These are phyloP conservation scores for Ceyx cyanopectus DNA, from an alignment of 2,113 vertebrate species.

Conservation along the genomic window DNA sequence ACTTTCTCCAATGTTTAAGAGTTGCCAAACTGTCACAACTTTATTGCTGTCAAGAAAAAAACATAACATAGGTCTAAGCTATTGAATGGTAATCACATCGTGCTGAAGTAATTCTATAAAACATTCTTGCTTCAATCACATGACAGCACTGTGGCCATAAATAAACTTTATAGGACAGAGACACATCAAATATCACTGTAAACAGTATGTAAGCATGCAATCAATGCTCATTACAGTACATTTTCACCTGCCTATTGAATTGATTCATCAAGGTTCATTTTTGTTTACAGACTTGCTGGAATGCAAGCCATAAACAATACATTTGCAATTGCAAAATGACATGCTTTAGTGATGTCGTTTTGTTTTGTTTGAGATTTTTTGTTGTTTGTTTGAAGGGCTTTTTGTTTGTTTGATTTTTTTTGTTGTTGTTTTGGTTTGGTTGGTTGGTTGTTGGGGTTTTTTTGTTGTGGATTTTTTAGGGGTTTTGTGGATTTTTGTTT, in stretches of 20 bases:
- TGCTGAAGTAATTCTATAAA: neutral
- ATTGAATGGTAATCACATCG: neutral
- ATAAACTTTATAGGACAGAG: conserved; percentile 4
- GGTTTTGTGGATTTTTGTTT: no score
- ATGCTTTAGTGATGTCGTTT: accelerated
- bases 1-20: no score
- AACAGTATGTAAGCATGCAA: conserved; percentile 16
- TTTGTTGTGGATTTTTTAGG: no score
- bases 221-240: conserved; percentile 18
- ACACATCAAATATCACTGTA: neutral
- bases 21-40: neutral
- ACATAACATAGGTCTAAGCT: neutral
- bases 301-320: neutral
- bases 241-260: neutral
- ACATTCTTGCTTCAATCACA: neutral
- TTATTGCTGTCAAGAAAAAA: neutral
- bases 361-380: neutral
- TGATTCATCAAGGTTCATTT: conserved; percentile 29
- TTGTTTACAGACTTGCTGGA: neutral
- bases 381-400: no score
- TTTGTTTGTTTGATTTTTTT: no score
- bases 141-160: neutral
- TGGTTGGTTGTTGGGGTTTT: no score
- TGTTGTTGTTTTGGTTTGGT: no score
- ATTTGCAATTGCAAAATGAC: neutral